phyloP scores from a whole-genome alignment of 2,888 invertebrate species.

The Cerastis rubricosa region DNA sequence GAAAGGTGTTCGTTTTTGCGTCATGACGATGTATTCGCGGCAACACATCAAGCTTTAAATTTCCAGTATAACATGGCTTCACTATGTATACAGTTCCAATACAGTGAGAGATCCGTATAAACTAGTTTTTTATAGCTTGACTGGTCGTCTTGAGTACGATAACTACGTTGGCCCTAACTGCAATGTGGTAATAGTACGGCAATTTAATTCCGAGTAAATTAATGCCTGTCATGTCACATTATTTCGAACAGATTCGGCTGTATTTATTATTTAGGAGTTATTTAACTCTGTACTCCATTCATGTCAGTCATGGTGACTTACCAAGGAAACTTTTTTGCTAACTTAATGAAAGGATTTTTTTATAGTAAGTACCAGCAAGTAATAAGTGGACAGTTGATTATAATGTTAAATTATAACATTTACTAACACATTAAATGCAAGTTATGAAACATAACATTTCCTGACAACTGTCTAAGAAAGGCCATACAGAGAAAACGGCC shows the following conservation, averaged over 20 bases:
- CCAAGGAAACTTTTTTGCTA: neutral
- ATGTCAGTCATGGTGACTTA: neutral
- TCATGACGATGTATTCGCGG: neutral
- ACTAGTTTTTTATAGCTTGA: too few species aligned
- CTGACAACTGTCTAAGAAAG: too few species aligned
- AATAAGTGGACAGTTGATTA: neutral
- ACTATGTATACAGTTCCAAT: too few species aligned
- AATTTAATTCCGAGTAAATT: slow-evolving; percentile 5
- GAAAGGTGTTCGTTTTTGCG: neutral
- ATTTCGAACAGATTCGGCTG: neutral
- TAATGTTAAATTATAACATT: neutral
- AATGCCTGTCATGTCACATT: neutral
- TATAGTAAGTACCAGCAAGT: neutral
- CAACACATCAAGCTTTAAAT: too few species aligned
- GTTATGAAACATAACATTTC: too few species aligned
- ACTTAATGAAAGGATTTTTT: neutral
- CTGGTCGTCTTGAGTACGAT: too few species aligned
- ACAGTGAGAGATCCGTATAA: too few species aligned
- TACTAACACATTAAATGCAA: too few species aligned
- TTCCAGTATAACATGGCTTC: too few species aligned
- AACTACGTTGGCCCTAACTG: neutral
- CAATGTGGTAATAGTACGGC: neutral
- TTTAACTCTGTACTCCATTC: neutral
- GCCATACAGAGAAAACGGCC: too few species aligned
- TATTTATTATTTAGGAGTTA: neutral